phyloP scores from a whole-genome alignment of 2,797 vertebrate species.

The Rhodeus uyekii region DNA sequence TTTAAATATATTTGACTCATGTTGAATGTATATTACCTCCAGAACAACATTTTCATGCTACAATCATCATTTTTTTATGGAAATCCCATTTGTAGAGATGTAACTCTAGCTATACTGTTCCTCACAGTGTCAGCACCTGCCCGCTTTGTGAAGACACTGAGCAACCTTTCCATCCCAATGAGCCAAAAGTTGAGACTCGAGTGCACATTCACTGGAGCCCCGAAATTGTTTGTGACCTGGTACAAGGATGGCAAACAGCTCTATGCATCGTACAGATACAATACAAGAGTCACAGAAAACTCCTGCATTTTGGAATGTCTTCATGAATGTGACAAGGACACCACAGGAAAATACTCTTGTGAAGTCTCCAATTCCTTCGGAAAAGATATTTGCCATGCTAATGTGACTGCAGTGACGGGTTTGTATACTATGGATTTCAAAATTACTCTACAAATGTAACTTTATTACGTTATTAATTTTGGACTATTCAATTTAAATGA shows the following conservation, averaged over 20 bases:
- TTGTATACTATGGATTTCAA: not conserved
- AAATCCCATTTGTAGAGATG: not conserved
- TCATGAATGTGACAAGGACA: conserved; percentile 18
- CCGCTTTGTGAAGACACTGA: conserved; percentile 88
- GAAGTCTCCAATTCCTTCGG: conserved; percentile 80
- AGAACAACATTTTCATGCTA: not conserved
- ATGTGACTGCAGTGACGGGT: conserved; percentile 38
- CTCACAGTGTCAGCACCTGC: conserved; percentile 67
- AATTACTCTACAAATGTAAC: not conserved
- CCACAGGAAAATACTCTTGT: conserved; percentile 39
- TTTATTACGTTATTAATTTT: conserved; percentile 27
- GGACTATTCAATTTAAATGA: not conserved
- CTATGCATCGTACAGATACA: conserved; percentile 75
- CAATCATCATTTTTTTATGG: not conserved
- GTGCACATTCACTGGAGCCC: conserved; percentile 77
- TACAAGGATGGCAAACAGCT: conserved; percentile 74
- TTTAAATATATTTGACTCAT: not conserved
- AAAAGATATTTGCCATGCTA: conserved; percentile 30
- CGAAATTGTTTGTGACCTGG: conserved; percentile 82
- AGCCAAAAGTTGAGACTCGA: conserved; percentile 79
- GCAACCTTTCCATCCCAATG: conserved; percentile 78
- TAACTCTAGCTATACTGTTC: conserved; percentile 10
- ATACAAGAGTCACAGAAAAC: conserved; percentile 77
- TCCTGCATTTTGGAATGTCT: conserved; percentile 56
- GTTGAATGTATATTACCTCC: not conserved